Base-by-base conservation (phyloP, 2,888 invertebrate genomes). In the Drosophila pullipes region DNA sequence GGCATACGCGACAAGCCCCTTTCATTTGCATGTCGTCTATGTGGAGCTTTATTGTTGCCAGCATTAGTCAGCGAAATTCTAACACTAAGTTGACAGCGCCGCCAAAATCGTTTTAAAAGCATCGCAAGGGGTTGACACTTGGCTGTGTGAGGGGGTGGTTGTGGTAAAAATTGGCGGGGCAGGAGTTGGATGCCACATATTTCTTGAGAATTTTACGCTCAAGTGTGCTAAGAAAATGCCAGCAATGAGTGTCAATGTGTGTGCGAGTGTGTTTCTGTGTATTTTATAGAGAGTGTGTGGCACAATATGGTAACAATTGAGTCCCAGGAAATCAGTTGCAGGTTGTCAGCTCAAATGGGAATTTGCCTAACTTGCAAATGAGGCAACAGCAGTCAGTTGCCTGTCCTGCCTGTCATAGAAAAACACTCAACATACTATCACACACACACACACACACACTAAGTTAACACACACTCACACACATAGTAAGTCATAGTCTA, bases 351-450 rank as follows among this genome's bases (percentile, higher is more conserved):
- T 62, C 47, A 74, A 73, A 67, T 67, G 39, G 67, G 59, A 64
- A 66, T 78, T 69, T 75, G 61, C 41, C 73, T 60, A 78, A 76
- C 82, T 76, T 81, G 87, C 76, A 78, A 87, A 82, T 85, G 76
- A 76, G 68, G 35, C 59, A 61, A 71, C 71, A 61, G 55, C 52
- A 68, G 61, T 47, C 67, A 69, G 69, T 35, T 33, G 44, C 41
- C 22, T 4, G 37, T 53, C 52, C 16, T 58, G 35, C 11, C n/a
- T n/a, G 53, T 66, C 76, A 59, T 47, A 35, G 50, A 67, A 76
- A 69, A 68, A 60, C 72, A 77, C 64, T 70, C 41, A 60, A 50
- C 28, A 59, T 37, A 62, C 35, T 9, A 39, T 39, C 47, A 25
- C 55, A 49, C 60, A 52, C 58, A 37, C 33, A 30, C 35, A 49